Conservation (phyloP, 2,113 vertebrate genomes). For the Ochotona curzoniae region DNA sequence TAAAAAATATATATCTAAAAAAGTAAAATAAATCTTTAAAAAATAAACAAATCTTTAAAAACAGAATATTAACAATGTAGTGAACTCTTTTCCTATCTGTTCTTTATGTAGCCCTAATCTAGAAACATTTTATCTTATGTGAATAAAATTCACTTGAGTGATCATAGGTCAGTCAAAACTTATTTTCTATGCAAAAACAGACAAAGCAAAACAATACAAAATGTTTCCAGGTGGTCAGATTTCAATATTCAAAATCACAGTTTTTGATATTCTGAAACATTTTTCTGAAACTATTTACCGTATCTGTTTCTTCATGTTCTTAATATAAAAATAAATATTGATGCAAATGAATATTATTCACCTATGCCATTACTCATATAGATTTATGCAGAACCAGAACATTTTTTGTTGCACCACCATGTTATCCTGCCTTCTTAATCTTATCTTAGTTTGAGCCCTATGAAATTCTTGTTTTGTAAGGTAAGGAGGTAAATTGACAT, state of each 20-base stretch:
- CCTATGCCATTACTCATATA: no score
- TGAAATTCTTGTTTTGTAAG: no score
- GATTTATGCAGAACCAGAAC: no score
- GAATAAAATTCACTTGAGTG: not conserved
- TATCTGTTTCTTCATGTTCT: not conserved
- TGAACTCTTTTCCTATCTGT: not conserved
- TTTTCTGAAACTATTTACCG: not conserved
- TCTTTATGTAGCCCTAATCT: not conserved
- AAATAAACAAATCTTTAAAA: no score
- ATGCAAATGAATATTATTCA: no score
- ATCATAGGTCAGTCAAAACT: not conserved
- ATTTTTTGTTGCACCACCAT: not conserved
- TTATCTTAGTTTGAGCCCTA: no score
- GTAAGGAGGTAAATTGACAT: not conserved
- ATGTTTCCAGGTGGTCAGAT: no score
- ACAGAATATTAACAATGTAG: not conserved
- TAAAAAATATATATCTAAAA: no score
- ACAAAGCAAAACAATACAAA: no score
- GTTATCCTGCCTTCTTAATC: not conserved
- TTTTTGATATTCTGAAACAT: not conserved
- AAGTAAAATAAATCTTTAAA: no score
- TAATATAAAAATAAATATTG: not conserved
- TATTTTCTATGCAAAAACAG: not conserved
- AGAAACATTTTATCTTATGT: not conserved
- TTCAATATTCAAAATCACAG: not conserved